Evolutionary conservation across 1,140 invertebrate genomes (phyloP), one percentile per base, ranked within the genome.

Genomic region (Hycleus phaleratus): DNA sequence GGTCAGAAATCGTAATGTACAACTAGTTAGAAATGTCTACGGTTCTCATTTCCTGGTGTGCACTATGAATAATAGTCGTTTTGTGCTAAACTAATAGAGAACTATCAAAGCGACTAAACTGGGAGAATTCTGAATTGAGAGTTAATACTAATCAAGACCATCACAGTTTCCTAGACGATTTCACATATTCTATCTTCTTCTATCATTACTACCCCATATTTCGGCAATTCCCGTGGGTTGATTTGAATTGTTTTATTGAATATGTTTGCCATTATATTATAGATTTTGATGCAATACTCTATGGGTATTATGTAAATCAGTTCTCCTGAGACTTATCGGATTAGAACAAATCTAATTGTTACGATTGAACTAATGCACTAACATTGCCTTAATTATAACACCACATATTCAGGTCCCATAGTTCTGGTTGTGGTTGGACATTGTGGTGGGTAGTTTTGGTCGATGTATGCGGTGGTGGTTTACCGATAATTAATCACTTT

Each of bases 1-100:
- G 51, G 51, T 53, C 25, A 45, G 38, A 53, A 26, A 46, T 45
- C 9, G 38, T 24, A n/a, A 9, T 6, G 38, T 32, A 32, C 32
- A 32, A 7, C 32, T 4, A 32, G 4, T 7, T 32, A 7, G 32
- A 18, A 43, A 43, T 42, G 51, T 38, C 42, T 46, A 45, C 45
- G 51, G 46, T 53, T 53, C 48, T 45, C 51, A 53, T 53, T 53
- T 53, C 51, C 51, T 45, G 2, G 26, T 43, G 7, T 18, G n/a
- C 40, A 25, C 6, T 46, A 53, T 53, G 51, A 53, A 53, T 53
- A 53, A 53, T 53, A 53, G 51, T 42, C 43, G 51, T n/a, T 7
- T 45, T 45, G 51, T 53, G 51, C 45, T 53, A 53, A 53, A 53
- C 51, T 53, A 53, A 53, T 53, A 53, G 51, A 26, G 26, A 26